Evolutionary conservation across 2,113 vertebrate genomes (phyloP).

Genomic region (Ceuthmochares aereus): DNA sequence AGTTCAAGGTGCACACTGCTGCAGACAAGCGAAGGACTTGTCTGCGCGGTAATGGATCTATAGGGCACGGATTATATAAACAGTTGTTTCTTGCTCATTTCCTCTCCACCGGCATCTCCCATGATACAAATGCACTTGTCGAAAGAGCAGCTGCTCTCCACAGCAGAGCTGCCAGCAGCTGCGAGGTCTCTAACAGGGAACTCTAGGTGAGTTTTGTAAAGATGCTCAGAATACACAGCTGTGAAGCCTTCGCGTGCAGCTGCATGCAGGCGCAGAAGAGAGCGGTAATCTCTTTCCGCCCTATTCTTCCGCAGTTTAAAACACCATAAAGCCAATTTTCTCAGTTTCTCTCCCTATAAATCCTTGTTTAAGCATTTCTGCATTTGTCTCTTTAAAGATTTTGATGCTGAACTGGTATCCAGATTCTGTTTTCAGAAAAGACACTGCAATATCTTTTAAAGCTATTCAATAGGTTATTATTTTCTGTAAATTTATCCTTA

Average conservation of each 20-base stretch:
- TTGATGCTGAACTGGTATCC: background rate
- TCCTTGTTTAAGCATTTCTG: background rate
- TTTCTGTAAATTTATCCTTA: background rate
- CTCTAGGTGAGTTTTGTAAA: conserved; percentile 34
- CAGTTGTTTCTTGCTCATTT: conserved; percentile 37
- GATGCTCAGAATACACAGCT: conserved; percentile 48
- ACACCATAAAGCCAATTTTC: background rate
- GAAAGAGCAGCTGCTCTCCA: conserved; percentile 43
- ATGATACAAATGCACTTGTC: background rate
- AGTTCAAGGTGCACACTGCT: background rate
- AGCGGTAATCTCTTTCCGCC: background rate
- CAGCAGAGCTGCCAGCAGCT: conserved; percentile 26
- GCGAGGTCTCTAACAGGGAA: background rate
- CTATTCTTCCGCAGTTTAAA: background rate
- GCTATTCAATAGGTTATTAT: background rate
- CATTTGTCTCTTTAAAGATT: background rate
- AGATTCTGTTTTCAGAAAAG: background rate
- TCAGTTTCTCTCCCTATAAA: background rate
- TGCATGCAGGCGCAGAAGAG: background rate
- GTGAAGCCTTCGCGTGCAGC: background rate
- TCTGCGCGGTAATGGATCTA: background rate
- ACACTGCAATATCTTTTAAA: background rate
- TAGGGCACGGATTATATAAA: background rate
- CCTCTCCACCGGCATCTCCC: background rate
- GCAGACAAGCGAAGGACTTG: background rate